Conservation (phyloP, 1,140 invertebrate genomes). For the Thaumetopoea pityocampa region DNA sequence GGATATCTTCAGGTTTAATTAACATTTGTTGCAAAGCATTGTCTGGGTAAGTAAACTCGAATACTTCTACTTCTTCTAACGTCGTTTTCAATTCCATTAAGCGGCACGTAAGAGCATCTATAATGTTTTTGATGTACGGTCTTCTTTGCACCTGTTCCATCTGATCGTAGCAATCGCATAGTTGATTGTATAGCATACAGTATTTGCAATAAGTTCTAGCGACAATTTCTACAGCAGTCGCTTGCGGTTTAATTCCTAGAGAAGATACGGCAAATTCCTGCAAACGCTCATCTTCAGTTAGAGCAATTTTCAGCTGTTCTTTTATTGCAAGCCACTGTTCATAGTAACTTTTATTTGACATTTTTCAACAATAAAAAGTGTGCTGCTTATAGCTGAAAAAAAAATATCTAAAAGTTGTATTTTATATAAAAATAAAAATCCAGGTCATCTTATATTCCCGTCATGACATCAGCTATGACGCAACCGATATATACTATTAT, state of each 20-base stretch:
- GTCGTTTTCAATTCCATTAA: conserved; percentile 51
- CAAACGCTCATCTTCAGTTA: conserved; percentile 44
- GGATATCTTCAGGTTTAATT: conserved; percentile 51
- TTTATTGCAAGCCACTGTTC: conserved; percentile 55
- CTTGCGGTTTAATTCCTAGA: conserved; percentile 58
- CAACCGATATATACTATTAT: no score
- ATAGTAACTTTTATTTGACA: conserved; percentile 59
- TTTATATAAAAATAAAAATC: no score
- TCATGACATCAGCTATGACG: no score
- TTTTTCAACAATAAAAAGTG: no score
- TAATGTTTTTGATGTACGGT: conserved; percentile 49
- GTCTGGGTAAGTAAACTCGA: conserved; percentile 61
- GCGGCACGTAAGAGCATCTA: conserved; percentile 56
- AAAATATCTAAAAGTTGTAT: no score
- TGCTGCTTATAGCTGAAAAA: no score
- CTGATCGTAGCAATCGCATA: conserved; percentile 66
- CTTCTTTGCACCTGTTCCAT: conserved; percentile 63
- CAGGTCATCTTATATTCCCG: no score
- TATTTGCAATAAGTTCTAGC: conserved; percentile 54
- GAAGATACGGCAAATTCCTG: conserved; percentile 37
- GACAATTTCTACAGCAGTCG: conserved; percentile 53
- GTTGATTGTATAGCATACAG: conserved; percentile 55
- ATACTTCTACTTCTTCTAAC: conserved; percentile 56
- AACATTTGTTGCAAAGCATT: conserved; percentile 61
- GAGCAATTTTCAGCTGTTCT: conserved; percentile 33